A percentile compares a stretch with the other conserved stretches of the same genome.
Conservation (phyloP, 2,797 vertebrate species). For the Poeciliopsis infans region DNA sequence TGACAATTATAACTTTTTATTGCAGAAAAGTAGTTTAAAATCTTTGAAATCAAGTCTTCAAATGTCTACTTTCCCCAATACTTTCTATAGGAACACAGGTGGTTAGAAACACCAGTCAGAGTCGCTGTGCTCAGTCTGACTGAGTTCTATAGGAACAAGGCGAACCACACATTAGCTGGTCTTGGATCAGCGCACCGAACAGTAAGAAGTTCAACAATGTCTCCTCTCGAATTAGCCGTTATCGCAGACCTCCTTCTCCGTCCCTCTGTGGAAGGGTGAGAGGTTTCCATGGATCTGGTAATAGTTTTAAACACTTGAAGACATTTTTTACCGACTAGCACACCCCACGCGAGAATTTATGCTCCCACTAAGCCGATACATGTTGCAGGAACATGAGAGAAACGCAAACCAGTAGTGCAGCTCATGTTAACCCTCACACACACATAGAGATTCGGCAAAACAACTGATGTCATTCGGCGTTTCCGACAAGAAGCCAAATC, state of each 20-base stretch:
- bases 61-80: neutral
- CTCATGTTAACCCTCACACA: neutral
- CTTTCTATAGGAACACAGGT: neutral
- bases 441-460: neutral
- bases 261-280: conserved; percentile 10
- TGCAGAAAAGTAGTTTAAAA: neutral
- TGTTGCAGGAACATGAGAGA: neutral
- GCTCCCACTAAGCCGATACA: neutral
- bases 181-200: conserved; percentile 49
- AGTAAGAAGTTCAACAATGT: conserved; percentile 45
- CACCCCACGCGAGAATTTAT: conserved; percentile 9
- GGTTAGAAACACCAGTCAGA: neutral
- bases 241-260: conserved; percentile 30
- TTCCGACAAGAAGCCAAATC: conserved; percentile 60
- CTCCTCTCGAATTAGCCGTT: conserved; percentile 50
- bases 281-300: conserved; percentile 45
- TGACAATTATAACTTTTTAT: neutral
- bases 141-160: conserved; percentile 15
- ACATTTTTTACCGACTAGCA: conserved; percentile 7
- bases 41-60: neutral
- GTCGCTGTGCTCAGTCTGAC: neutral
- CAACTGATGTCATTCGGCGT: conserved; percentile 61
- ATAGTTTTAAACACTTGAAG: conserved; percentile 24
- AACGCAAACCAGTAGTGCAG: neutral
- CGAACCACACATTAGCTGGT: conserved; percentile 27